Conservation (phyloP, 1,140 invertebrate genomes). For the Maniola jurtina region DNA sequence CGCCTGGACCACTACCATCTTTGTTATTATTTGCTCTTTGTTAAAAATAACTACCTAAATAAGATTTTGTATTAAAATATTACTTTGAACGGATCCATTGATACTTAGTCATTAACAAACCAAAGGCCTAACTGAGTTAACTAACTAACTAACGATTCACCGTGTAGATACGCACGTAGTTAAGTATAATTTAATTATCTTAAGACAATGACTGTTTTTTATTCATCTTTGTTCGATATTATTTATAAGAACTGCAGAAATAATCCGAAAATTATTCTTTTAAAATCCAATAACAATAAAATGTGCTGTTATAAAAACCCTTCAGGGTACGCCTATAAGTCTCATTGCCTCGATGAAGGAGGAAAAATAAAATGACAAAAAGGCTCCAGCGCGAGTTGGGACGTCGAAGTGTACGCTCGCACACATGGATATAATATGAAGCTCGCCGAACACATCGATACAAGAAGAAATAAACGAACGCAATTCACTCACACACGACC, state of each 20-base stretch:
- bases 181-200: neutral
- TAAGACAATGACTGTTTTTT: neutral
- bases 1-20: conserved; percentile 1
- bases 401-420: conserved; percentile 55
- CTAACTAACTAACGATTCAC: neutral
- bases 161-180: no score
- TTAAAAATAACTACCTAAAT: conserved; percentile 7
- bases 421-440: conserved; percentile 51
- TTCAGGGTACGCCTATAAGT: conserved; percentile 20
- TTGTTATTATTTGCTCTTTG: conserved; percentile 20
- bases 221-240: neutral
- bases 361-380: conserved; percentile 76
- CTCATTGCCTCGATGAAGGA: conserved; percentile 48
- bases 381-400: conserved; percentile 62
- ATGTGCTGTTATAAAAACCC: neutral
- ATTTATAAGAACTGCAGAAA: neutral
- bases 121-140: neutral
- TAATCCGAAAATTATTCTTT: neutral
- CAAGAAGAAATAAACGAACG: conserved; percentile 50
- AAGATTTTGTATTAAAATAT: neutral
- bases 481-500: conserved; percentile 57
- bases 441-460: conserved; percentile 56
- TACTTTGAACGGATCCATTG: neutral
- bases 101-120: neutral
- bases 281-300: neutral